Evolutionary conservation across 2,113 vertebrate genomes (phyloP).

Genomic region (Elachura formosa): DNA sequence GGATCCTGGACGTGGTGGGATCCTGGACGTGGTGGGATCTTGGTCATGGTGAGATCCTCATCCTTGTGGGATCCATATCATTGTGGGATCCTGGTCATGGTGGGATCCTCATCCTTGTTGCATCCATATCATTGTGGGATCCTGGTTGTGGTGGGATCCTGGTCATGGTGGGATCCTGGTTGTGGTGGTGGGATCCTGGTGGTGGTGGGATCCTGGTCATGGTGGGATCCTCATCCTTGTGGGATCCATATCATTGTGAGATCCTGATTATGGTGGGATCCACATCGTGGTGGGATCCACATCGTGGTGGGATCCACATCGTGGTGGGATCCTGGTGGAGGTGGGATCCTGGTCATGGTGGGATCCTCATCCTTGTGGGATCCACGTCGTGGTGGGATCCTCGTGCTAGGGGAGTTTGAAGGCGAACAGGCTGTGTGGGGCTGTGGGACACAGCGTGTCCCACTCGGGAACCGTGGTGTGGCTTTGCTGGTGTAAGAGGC

Average conservation of each 20-base stretch:
- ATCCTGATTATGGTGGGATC: accelerated
- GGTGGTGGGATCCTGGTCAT: accelerated
- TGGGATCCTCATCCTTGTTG: background rate
- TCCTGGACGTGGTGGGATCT: background rate
- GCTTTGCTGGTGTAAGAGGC: background rate
- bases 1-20: background rate
- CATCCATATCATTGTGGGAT: background rate
- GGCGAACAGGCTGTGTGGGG: background rate
- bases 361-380: background rate
- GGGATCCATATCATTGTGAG: background rate
- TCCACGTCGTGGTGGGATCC: accelerated
- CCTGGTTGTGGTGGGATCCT: background rate
- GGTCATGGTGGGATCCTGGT: accelerated
- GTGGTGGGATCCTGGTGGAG: accelerated
- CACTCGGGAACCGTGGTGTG: background rate
- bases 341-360: background rate
- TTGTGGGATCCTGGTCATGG: accelerated
- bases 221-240: background rate
- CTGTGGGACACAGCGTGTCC: background rate
- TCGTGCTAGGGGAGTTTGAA: too few relatives aligned
- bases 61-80: accelerated
- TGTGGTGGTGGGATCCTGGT: too few relatives aligned
- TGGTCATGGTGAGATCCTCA: accelerated
- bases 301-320: accelerated
- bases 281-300: accelerated